Evolutionary conservation across 1,140 invertebrate species (phyloP), one percentile per base, ranked within the genome.

Genomic region (Alviniconcha marisindica): DNA sequence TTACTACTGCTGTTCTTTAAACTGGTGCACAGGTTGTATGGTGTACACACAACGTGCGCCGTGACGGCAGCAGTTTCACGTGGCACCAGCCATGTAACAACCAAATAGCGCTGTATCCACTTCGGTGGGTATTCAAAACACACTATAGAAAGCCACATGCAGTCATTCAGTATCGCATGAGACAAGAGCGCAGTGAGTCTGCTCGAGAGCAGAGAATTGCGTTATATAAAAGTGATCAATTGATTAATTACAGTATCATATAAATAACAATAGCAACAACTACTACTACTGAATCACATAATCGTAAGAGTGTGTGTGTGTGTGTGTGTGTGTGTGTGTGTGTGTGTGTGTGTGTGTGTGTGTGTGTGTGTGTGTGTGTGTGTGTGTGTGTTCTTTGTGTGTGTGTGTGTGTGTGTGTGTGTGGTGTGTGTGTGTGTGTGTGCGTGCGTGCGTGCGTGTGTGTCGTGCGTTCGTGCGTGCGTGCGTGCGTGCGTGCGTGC

Each of bases 301-400:
- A 5, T 18, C 5, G 18, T 10, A 48, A 48, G 7, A 48, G 18
- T 18, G 63, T 69, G 63, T 69, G n/a, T n/a, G 15, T 69, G 63
- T 69, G n/a, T 15, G 24, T 66, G 60, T 66, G 60, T 66, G 60
- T 33, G 60, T 33, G 60, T 66, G 60, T n/a, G 38, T 40, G 77
- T 31, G 38, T 33, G 38, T 24, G 38, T 54, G 48, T 44, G 38
- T 24, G 48, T 51, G 15, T 28, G 24, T 51, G 48, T 44, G n/a
- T 44, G 48, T 51, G 31, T 78, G 24, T 78, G 33, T 78, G 38
- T 51, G 31, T 66, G 60, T 66, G 60, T 66, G 31, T 66, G 60
- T 66, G 60, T 66, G 31, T 66, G 60, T 66, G 60, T 66, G 31
- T 66, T n/a, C n/a, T n/a, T 7, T 66, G 60, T 66, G 31, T 66